Percentiles rank a stretch among this genome's conserved stretches.
Evolutionary conservation across 2,888 invertebrate species (phyloP).

Genomic region (Parelbella ahira): DNA sequence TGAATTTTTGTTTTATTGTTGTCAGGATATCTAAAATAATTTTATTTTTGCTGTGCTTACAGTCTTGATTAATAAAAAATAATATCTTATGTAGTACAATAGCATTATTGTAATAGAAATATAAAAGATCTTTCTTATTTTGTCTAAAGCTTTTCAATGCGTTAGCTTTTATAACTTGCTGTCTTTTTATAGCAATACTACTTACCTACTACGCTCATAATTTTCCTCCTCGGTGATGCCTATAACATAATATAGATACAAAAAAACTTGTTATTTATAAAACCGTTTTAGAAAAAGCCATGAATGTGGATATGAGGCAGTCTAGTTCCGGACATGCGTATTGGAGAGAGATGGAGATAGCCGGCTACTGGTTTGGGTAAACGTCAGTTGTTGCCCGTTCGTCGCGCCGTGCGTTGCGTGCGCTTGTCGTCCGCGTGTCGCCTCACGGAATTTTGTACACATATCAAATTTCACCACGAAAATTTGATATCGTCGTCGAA

Average conservation of each 20-base stretch:
- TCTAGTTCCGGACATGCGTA: constrained; percentile 74
- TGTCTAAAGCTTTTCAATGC: too few species aligned
- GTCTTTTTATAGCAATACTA: too few species aligned
- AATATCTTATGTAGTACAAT: too few species aligned
- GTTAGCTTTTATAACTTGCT: too few species aligned
- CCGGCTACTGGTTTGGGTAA: constrained; percentile 41
- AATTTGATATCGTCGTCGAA: constrained; percentile 76
- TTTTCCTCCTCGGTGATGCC: too few species aligned
- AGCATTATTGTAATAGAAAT: too few species aligned
- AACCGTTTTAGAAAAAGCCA: constrained; percentile 15
- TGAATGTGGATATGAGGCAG: constrained; percentile 42
- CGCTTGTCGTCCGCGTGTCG: constrained; percentile 32
- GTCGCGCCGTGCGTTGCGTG: constrained; percentile 54
- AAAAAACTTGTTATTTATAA: constrained; percentile 9
- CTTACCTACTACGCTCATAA: too few species aligned
- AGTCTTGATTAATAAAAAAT: too few species aligned
- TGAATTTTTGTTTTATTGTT: too few species aligned
- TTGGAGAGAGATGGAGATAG: constrained; percentile 64
- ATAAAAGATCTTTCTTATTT: too few species aligned
- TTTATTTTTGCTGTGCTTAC: too few species aligned
- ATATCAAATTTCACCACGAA: constrained; percentile 78
- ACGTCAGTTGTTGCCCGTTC: constrained; percentile 67
- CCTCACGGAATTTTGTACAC: constrained; percentile 58
- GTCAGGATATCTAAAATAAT: too few species aligned
- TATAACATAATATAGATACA: neutral